A percentile compares a stretch with the other conserved stretches of the same genome.
Conservation (phyloP, 2,888 invertebrate genomes). For the Diplazon laetatorius region DNA sequence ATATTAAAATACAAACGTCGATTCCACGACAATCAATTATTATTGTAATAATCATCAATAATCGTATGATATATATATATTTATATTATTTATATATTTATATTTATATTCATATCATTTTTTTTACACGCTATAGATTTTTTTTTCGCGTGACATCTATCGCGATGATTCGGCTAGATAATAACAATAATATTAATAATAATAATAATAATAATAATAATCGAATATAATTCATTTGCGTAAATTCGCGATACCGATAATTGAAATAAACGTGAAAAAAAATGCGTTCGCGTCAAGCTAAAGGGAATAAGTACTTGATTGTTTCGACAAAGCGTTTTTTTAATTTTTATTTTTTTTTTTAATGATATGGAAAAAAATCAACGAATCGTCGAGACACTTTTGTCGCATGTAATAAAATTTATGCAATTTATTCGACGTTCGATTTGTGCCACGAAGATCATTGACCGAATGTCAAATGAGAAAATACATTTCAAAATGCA, state of each 20-base stretch:
- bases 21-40: conserved; percentile 73
- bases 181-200: conserved; percentile 37
- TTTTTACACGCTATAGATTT: conserved; percentile 39
- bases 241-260: conserved; percentile 43
- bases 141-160: conserved; percentile 20
- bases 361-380: too few relatives aligned
- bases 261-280: conserved; percentile 9
- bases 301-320: background rate
- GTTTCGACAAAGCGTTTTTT: background rate
- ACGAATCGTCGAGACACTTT: too few relatives aligned
- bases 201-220: conserved; percentile 25
- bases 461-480: background rate
- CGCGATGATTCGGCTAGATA: conserved; percentile 13
- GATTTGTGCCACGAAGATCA: background rate
- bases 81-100: too few relatives aligned
- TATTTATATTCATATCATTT: too few relatives aligned
- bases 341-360: background rate
- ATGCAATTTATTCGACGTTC: background rate
- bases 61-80: conserved; percentile 45
- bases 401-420: too few relatives aligned
- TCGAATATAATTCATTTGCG: conserved; percentile 29
- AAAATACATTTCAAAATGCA: background rate
- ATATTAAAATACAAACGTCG: conserved; percentile 82
- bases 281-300: background rate
- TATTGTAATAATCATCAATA: conserved; percentile 68